phyloP scores from a whole-genome alignment of 2,888 invertebrate species.

The Ceraclea dissimilis region DNA sequence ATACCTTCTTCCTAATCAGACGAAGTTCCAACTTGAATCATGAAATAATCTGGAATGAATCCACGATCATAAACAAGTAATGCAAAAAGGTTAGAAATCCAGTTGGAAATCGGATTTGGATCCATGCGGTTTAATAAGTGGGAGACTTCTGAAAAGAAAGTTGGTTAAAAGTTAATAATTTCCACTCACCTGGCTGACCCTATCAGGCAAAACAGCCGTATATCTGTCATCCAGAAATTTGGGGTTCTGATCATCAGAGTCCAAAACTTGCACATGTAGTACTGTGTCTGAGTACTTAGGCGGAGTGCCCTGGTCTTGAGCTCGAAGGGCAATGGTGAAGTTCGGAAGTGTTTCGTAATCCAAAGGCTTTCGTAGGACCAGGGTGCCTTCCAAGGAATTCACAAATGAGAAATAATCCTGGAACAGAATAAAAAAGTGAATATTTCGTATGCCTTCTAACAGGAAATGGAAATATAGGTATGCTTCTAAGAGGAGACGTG shows the following conservation, averaged over 20 bases:
- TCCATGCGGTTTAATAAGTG: no score
- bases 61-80: no score
- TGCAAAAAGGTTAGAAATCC: no score
- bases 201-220: conserved; percentile 58
- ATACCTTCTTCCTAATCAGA: no score
- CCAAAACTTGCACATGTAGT: conserved; percentile 70
- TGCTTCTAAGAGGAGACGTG: no score
- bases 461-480: no score
- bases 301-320: conserved; percentile 76
- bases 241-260: conserved; percentile 90
- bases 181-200: conserved; percentile 43
- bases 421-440: conserved; percentile 24
- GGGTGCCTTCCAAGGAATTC: conserved; percentile 76
- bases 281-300: conserved; percentile 68
- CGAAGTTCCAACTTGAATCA: no score
- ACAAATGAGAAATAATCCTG: conserved; percentile 77
- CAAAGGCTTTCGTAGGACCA: conserved; percentile 69
- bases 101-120: no score
- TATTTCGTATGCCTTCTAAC: no score
- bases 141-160: no score
- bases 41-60: no score
- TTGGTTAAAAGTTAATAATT: no score
- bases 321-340: conserved; percentile 68
- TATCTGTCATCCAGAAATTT: conserved; percentile 70
- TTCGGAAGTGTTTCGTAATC: conserved; percentile 76